phyloP scores from a whole-genome alignment of 2,888 invertebrate species.

The Strigamia maritima region DNA sequence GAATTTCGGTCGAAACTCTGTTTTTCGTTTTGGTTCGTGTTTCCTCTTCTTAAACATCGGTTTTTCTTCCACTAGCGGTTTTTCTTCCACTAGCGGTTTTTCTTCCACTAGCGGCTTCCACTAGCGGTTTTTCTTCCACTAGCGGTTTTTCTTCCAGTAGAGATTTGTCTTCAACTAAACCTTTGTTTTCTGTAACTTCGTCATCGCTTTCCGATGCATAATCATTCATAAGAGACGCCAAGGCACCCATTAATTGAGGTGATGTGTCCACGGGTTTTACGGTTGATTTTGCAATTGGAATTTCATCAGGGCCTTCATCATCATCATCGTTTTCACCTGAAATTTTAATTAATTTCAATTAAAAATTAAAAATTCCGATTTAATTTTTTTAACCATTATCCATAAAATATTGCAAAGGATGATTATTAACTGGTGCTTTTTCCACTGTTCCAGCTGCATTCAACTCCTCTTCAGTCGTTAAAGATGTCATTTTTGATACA shows the following conservation, averaged over 20 bases:
- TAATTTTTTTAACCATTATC: background rate
- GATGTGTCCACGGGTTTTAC: background rate
- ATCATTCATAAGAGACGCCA: conserved; percentile 60
- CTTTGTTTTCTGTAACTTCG: conserved; percentile 37
- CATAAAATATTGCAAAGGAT: background rate
- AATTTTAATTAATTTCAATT: too few relatives aligned
- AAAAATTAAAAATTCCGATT: background rate
- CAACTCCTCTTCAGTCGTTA: conserved; percentile 32
- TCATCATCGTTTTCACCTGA: background rate
- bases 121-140: background rate
- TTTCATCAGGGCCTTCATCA: conserved; percentile 2
- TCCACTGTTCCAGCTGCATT: background rate
- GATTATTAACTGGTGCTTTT: background rate
- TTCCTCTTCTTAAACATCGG: conserved; percentile 29
- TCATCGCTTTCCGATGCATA: conserved; percentile 57
- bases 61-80: background rate
- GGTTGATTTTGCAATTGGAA: background rate
- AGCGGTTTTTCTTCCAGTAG: background rate
- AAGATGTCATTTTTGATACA: background rate
- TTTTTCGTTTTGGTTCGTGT: background rate
- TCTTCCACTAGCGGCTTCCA: background rate
- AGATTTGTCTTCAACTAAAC: background rate
- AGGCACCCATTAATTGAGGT: conserved; percentile 49
- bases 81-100: background rate
- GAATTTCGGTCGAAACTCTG: conserved; percentile 40